Evolutionary conservation across 2,888 invertebrate species (phyloP), one percentile per base, ranked within the genome.

Genomic region (Mayetiola destructor): DNA sequence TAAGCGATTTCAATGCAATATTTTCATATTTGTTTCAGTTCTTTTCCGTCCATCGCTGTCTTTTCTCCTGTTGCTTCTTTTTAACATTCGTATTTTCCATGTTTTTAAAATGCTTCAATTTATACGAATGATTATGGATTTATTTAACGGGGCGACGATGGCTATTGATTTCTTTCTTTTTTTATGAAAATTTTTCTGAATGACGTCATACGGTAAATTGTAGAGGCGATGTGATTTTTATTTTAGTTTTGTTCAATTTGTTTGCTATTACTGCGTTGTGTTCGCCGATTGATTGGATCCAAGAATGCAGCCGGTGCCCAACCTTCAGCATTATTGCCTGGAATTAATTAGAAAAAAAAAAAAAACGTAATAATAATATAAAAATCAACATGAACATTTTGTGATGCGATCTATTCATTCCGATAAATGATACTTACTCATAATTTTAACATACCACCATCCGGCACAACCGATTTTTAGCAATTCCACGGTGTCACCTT

Each of bases 291-390:
- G 18, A 57, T 57, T 32, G 57, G 52, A 18, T 90, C 90, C 73
- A 94, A 77, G 75, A 92, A 94, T 32, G 91, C 90, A 56, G 91
- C 90, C 58, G 94, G 94, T 59, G 90, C 92, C 94, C 94, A 95
- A 63, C 93, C 93, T 73, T 90, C 90, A 63, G 80, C 78, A 60
- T 76, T 75, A 60, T 76, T 75, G 63, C 81, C 85, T 74, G 72
- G 73, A 77, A 42, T 69, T 55, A 64, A 60, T 62, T 52, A 30
- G 12, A 40, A 48, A 21, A 40, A 36, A 23, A 3, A 9, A 18
- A 18, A 42, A 42, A 42, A 42, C 3, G 12, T 10, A 39, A 39
- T 39, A 10, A n/a, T 10, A 39, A 39, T n/a, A 5, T 9, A 39
- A 39, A 39, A 32, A 12, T 9, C 32, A 32, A 32, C 32, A 32